Evolutionary conservation across 64 coral and sea anemone genomes (phyloP).

Genomic region (Cladopsammia gracilis): DNA sequence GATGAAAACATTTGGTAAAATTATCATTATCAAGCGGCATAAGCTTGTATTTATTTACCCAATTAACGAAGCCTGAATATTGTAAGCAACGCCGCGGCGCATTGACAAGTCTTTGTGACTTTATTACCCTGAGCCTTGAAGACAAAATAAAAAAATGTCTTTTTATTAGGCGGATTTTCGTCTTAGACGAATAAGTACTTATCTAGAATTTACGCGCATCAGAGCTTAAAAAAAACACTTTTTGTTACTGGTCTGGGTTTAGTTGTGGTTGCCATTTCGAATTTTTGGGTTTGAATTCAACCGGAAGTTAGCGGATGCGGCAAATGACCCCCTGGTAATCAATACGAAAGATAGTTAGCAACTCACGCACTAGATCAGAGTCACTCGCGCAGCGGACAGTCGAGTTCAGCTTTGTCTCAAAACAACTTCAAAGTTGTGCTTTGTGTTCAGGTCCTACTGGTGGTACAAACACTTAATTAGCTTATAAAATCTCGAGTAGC

Average conservation of each 20-base stretch:
- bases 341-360: conserved; percentile 25
- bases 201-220: not conserved
- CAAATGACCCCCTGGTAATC: conserved; percentile 84
- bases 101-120: conserved; percentile 1
- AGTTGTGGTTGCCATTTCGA: conserved; percentile 19
- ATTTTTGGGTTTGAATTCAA: conserved; percentile 14
- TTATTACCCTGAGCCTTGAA: not conserved
- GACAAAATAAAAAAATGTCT: not conserved
- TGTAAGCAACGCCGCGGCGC: not conserved
- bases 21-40: conserved; percentile 49
- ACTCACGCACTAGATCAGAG: not conserved
- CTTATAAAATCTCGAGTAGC: conserved; percentile 4
- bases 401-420: not conserved
- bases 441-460: not conserved
- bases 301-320: conserved; percentile 77
- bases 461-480: conserved; percentile 28
- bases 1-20: conserved; percentile 83
- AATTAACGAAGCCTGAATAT: conserved; percentile 61
- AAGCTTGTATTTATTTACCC: conserved; percentile 64
- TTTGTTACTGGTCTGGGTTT: not conserved
- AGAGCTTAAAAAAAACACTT: not conserved
- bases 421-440: not conserved
- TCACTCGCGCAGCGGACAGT: not conserved
- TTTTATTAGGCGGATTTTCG: not conserved
- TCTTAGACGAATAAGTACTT: not conserved